Conservation (phyloP, 1,140 invertebrate species). For the Stratiolaelaps scimitus region DNA sequence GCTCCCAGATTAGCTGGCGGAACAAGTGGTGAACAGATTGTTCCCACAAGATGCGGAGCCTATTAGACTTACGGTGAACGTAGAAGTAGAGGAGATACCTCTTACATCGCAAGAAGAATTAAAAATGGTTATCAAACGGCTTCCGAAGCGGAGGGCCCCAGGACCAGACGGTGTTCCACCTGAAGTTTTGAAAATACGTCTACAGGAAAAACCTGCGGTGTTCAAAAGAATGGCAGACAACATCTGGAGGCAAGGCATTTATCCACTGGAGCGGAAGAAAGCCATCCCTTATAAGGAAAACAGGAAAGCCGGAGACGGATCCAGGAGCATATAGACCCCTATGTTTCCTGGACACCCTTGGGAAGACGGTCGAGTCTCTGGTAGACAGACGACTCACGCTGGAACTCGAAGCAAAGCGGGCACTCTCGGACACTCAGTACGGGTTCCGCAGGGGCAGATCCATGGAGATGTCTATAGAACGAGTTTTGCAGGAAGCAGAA, state of each 20-base stretch:
- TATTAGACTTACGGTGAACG: not conserved
- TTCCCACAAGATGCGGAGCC: not conserved
- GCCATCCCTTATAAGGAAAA: not conserved
- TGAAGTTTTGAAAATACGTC: not conserved
- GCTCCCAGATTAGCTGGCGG: not conserved
- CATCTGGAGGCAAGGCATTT: not conserved
- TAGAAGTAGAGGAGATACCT: constrained; percentile 5
- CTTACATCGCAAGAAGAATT: not conserved
- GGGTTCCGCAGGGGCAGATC: not conserved
- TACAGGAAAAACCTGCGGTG: not conserved
- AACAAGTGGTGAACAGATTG: not conserved
- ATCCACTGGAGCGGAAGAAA: not conserved
- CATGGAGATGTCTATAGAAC: not conserved
- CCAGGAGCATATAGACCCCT: not conserved
- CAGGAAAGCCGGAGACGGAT: not conserved
- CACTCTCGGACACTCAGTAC: not conserved
- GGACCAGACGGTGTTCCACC: constrained; percentile 1
- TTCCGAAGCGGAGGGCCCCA: not conserved
- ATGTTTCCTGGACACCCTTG: not conserved
- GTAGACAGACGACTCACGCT: not conserved
- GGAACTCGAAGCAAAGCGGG: not conserved
- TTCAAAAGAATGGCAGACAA: not conserved
- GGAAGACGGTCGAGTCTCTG: not conserved
- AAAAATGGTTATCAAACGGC: not conserved
- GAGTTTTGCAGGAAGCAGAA: not conserved